phyloP scores from a whole-genome alignment of 92 coral and sea anemone species.

The Parazoanthus atlanticus region DNA sequence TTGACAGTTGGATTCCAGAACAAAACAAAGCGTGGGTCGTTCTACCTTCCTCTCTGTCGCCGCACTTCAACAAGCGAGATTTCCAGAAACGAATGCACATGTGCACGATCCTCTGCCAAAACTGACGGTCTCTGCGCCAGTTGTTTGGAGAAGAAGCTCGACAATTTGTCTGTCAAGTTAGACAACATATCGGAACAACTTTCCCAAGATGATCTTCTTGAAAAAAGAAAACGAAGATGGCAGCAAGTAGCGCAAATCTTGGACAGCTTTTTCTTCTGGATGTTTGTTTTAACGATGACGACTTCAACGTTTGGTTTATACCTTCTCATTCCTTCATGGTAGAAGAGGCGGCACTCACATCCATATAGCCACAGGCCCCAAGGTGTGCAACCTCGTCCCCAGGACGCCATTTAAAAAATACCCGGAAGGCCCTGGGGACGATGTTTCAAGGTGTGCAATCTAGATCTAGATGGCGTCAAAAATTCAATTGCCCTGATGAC shows the following conservation, averaged over 20 bases:
- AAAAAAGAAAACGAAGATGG: constrained; percentile 21
- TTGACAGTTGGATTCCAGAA: neutral
- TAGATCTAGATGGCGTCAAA: too few relatives aligned
- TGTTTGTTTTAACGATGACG: constrained; percentile 25
- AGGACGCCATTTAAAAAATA: too few relatives aligned
- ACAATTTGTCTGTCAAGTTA: constrained; percentile 32
- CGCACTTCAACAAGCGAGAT: neutral
- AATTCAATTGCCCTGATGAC: too few relatives aligned
- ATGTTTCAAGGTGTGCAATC: too few relatives aligned
- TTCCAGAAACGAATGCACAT: constrained; percentile 22
- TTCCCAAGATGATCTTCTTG: constrained; percentile 33
- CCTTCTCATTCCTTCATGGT: constrained; percentile 9
- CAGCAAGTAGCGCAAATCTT: constrained; percentile 36
- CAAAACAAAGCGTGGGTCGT: neutral
- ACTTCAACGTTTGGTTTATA: constrained; percentile 17
- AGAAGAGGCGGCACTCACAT: neutral
- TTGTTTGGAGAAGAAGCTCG: constrained; percentile 30
- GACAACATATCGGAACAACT: constrained; percentile 31
- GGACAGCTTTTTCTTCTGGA: constrained; percentile 41
- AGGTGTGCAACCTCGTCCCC: too few relatives aligned
- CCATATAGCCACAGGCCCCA: neutral
- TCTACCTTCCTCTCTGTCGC: neutral
- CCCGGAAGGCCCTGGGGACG: too few relatives aligned
- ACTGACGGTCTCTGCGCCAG: neutral
- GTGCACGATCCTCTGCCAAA: neutral